These are phyloP conservation scores for Antechinus flavipes DNA, from an alignment of 2,113 vertebrate species.

Conservation along the genomic window DNA sequence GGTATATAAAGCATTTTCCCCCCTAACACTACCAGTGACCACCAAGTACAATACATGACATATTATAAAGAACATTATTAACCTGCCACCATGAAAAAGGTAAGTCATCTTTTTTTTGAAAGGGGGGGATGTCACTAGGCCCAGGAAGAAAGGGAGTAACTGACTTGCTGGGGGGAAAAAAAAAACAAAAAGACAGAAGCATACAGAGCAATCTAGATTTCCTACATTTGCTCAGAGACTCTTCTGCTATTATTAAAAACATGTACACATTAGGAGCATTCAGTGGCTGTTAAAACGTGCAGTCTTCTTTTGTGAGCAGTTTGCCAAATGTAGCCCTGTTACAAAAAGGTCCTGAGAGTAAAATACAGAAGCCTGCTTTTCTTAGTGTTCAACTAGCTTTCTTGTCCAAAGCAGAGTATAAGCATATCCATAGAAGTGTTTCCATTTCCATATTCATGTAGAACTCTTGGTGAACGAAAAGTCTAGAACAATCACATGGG, in stretches of 20 bases:
- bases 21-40: slow-evolving; percentile 78
- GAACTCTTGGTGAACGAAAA: slow-evolving; percentile 72
- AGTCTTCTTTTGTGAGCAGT: slow-evolving; percentile 82
- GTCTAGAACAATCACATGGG: slow-evolving; percentile 71
- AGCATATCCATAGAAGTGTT: slow-evolving; percentile 74
- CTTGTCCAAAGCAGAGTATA: slow-evolving; percentile 72
- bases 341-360: slow-evolving; percentile 89
- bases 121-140: slow-evolving; percentile 42
- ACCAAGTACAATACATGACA: slow-evolving; percentile 78
- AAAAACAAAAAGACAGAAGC: not conserved
- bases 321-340: slow-evolving; percentile 86
- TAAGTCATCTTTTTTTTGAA: slow-evolving; percentile 22
- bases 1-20: slow-evolving; percentile 87
- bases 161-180: slow-evolving; percentile 58
- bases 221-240: slow-evolving; percentile 58
- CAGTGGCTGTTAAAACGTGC: slow-evolving; percentile 74
- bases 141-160: slow-evolving; percentile 60
- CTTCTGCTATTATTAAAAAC: slow-evolving; percentile 59
- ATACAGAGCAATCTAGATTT: slow-evolving; percentile 56
- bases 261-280: slow-evolving; percentile 56
- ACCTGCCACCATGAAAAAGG: slow-evolving; percentile 67
- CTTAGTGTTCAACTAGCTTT: slow-evolving; percentile 84
- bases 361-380: slow-evolving; percentile 82
- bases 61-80: slow-evolving; percentile 74
- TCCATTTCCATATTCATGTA: slow-evolving; percentile 77